A percentile compares a stretch with the other conserved stretches of the same genome.
phyloP scores from a whole-genome alignment of 2,113 vertebrate genomes.

The Podiceps cristatus region DNA sequence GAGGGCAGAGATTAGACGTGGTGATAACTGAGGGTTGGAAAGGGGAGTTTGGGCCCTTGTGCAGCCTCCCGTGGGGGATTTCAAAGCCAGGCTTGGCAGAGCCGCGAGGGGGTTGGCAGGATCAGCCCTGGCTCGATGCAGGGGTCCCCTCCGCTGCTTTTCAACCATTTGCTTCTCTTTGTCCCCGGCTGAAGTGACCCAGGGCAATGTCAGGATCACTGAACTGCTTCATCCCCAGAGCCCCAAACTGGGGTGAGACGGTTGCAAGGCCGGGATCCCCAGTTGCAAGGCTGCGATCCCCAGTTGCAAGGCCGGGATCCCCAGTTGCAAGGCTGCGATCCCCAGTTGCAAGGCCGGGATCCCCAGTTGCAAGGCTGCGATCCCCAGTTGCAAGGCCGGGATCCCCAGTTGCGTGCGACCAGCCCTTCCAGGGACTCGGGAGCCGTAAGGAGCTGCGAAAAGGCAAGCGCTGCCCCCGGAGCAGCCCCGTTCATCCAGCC shows the following conservation, averaged over 20 bases:
- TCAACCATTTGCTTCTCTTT: not conserved
- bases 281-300: not conserved
- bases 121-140: fast-evolving
- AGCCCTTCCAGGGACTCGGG: not conserved
- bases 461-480: not conserved
- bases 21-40: not conserved
- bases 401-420: not conserved
- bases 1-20: fast-evolving
- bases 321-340: too few relatives aligned
- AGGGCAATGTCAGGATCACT: fast-evolving
- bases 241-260: not conserved
- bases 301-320: too few relatives aligned
- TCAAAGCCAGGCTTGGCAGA: not conserved
- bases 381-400: not conserved
- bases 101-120: not conserved
- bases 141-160: not conserved
- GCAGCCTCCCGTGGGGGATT: not conserved
- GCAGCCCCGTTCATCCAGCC: not conserved
- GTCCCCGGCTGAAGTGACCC: not conserved
- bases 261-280: not conserved
- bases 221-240: not conserved
- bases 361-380: not conserved
- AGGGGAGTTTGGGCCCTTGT: not conserved
- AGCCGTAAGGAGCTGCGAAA: not conserved
- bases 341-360: too few relatives aligned